These are phyloP conservation scores for Enoplosus armatus DNA, from an alignment of 2,797 vertebrate species.

Conservation along the genomic window DNA sequence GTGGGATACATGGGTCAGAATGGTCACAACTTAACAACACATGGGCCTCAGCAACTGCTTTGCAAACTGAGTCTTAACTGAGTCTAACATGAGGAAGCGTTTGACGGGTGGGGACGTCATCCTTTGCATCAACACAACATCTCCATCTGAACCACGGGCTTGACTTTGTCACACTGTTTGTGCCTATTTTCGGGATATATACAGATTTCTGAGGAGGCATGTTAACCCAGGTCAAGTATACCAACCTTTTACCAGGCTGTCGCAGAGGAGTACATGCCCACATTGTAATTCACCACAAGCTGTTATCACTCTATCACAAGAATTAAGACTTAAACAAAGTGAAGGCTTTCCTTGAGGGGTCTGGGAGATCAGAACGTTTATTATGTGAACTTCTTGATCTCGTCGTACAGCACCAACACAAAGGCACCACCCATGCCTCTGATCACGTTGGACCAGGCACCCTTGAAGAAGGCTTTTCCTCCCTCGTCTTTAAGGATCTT, in stretches of 20 bases:
- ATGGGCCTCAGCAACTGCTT: conserved; percentile 55
- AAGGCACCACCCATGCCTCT: conserved; percentile 99
- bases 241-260: conserved; percentile 54
- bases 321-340: conserved; percentile 85
- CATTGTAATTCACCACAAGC: conserved; percentile 80
- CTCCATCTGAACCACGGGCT: conserved; percentile 49
- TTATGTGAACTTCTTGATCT: conserved; percentile 96
- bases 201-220: conserved; percentile 66
- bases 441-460: conserved; percentile 98
- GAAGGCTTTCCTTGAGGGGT: conserved; percentile 71
- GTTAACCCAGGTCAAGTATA: conserved; percentile 34
- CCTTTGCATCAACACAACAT: conserved; percentile 35
- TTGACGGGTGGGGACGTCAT: conserved; percentile 36
- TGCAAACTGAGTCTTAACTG: conserved; percentile 37
- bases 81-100: conserved; percentile 36
- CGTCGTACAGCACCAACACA: conserved; percentile 98
- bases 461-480: conserved; percentile 96
- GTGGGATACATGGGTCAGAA: conserved; percentile 68
- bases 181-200: conserved; percentile 63
- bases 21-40: conserved; percentile 66
- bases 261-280: conserved; percentile 55
- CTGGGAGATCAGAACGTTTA: conserved; percentile 75
- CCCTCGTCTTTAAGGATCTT: conserved; percentile 98
- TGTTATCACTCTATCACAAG: conserved; percentile 83
- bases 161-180: conserved; percentile 44